A percentile compares a stretch with the other conserved stretches of the same genome.
phyloP scores from a whole-genome alignment of 2,113 vertebrate genomes.

The Scytalopus superciliaris region DNA sequence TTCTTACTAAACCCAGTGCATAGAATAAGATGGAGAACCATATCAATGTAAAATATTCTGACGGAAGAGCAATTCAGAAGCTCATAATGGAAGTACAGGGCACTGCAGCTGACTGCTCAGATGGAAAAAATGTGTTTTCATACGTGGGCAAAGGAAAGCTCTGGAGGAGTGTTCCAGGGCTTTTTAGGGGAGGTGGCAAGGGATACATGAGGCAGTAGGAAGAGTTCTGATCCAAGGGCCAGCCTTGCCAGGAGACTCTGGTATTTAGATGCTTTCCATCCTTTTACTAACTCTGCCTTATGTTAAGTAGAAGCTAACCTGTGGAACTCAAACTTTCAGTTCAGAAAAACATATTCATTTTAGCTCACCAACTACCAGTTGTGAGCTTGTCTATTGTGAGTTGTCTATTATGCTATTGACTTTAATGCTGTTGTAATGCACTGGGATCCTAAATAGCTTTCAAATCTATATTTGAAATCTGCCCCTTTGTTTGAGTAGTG shows the following conservation, averaged over 20 bases:
- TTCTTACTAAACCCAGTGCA: neutral
- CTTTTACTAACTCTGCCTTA: neutral
- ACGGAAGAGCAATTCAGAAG: neutral
- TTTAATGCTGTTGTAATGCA: neutral
- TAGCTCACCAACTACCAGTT: neutral
- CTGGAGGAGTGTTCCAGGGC: neutral
- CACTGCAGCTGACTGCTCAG: neutral
- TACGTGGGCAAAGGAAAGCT: neutral
- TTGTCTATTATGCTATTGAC: neutral
- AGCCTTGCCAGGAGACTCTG: neutral
- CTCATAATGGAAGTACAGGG: neutral
- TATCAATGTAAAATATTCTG: neutral
- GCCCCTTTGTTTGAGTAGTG: neutral
- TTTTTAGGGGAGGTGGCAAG: neutral
- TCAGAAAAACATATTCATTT: neutral
- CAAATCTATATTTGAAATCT: conserved; percentile 5
- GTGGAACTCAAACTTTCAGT: neutral
- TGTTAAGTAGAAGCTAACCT: neutral
- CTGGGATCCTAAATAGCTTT: neutral
- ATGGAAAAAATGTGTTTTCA: neutral
- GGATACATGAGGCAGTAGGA: accelerated
- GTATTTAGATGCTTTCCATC: neutral
- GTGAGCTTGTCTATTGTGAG: no score
- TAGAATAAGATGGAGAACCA: neutral
- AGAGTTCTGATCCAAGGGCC: neutral